Conservation (phyloP, 2,888 invertebrate genomes). For the Ophion ventricosus region DNA sequence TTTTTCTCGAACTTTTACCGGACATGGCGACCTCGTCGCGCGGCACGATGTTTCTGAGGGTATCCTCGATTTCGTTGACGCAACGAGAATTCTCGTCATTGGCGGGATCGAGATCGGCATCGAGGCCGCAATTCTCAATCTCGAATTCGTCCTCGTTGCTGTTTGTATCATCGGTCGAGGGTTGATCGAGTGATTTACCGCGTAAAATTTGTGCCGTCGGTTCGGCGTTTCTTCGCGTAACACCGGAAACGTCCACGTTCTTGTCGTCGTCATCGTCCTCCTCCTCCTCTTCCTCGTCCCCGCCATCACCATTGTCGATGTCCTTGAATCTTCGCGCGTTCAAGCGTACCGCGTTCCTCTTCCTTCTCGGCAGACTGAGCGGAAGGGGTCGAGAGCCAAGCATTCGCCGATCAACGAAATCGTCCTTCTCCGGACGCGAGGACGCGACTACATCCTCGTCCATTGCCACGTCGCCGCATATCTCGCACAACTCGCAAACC, state of each 20-base stretch:
- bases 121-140: slow-evolving; percentile 79
- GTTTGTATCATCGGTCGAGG: slow-evolving; percentile 67
- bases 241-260: slow-evolving; percentile 43
- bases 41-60: slow-evolving; percentile 47
- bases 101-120: slow-evolving; percentile 64
- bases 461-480: slow-evolving; percentile 77
- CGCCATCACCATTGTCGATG: slow-evolving; percentile 65
- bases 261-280: slow-evolving; percentile 34
- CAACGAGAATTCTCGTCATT: slow-evolving; percentile 50
- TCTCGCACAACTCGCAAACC: slow-evolving; percentile 79
- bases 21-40: slow-evolving; percentile 66
- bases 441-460: slow-evolving; percentile 68
- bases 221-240: not conserved
- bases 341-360: slow-evolving; percentile 59
- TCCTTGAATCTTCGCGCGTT: slow-evolving; percentile 61
- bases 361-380: slow-evolving; percentile 70
- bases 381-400: slow-evolving; percentile 64
- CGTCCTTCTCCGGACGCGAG: slow-evolving; percentile 67
- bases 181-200: slow-evolving; percentile 63
- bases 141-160: slow-evolving; percentile 72
- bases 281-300: slow-evolving; percentile 63
- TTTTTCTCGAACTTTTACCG: slow-evolving; percentile 70
- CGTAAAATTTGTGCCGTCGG: not conserved
- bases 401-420: slow-evolving; percentile 62
- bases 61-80: slow-evolving; percentile 60